phyloP scores from a whole-genome alignment of 2,797 vertebrate genomes.

The Sorex maritimensis region DNA sequence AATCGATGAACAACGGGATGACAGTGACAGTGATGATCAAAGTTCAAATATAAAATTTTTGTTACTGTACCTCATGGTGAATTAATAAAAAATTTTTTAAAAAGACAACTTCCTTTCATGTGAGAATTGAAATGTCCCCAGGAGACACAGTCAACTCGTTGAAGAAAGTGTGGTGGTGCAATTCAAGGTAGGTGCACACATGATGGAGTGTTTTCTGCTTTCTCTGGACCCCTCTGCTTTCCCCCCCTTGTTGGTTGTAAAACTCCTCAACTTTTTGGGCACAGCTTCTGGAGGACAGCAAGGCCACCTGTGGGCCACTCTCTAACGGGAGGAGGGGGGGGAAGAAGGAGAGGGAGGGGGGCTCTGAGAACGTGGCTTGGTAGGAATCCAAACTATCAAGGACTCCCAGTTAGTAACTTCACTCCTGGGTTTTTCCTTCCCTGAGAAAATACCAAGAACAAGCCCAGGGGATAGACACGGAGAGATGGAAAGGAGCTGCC shows the following conservation, averaged over 20 bases:
- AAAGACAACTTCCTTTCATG: background rate
- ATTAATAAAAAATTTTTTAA: too few relatives aligned
- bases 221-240: background rate
- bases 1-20: too few relatives aligned
- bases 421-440: slow-evolving; percentile 50
- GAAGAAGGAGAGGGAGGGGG: too few relatives aligned
- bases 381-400: slow-evolving; percentile 44
- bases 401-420: slow-evolving; percentile 27
- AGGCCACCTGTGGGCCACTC: background rate
- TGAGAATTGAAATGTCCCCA: slow-evolving; percentile 46
- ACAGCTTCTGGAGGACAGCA: background rate
- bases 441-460: slow-evolving; percentile 39
- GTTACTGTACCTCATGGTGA: too few relatives aligned
- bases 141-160: background rate
- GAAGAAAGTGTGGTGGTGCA: background rate
- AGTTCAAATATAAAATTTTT: too few relatives aligned
- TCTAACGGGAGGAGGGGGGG: slow-evolving; percentile 12
- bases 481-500: background rate
- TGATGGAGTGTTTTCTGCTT: background rate
- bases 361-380: background rate
- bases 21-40: too few relatives aligned
- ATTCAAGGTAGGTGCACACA: background rate
- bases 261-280: background rate
- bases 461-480: background rate
- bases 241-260: background rate